These are phyloP conservation scores for Ditylenchus weischeri DNA, from an alignment of 2,888 invertebrate genomes.

Conservation along the genomic window DNA sequence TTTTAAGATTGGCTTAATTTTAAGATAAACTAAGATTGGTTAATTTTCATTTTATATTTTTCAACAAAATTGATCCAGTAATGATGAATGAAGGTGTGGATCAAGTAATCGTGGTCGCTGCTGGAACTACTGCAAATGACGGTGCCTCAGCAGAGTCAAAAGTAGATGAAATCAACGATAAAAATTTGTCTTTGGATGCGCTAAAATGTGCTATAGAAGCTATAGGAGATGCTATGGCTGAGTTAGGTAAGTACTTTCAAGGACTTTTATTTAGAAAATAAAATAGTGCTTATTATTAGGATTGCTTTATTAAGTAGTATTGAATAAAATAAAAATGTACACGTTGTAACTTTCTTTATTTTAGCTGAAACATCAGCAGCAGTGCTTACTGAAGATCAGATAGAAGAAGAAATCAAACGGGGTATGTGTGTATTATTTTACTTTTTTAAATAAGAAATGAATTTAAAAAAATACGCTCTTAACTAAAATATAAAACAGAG, in stretches of 20 bases:
- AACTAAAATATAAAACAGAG: no score
- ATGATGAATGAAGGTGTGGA: no score
- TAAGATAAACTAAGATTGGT: no score
- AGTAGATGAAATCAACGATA: slow-evolving; percentile 1
- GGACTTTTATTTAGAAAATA: no score
- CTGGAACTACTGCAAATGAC: background rate
- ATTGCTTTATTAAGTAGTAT: background rate
- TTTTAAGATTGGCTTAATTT: no score
- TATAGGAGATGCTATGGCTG: slow-evolving; percentile 17
- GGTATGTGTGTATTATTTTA: no score
- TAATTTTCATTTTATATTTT: no score
- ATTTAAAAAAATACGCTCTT: no score
- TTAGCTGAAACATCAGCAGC: slow-evolving; percentile 8
- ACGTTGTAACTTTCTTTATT: background rate
- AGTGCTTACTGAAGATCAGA: background rate
- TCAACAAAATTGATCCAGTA: no score
- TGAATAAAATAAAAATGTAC: background rate
- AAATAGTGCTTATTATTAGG: background rate
- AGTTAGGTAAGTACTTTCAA: slow-evolving; percentile 11
- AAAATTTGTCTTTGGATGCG: slow-evolving; percentile 10
- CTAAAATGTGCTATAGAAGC: slow-evolving; percentile 14
- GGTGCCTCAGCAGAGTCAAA: background rate
- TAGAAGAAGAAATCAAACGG: no score
- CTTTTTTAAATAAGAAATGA: no score
- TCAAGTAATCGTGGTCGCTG: no score